A percentile compares a stretch with the other conserved stretches of the same genome.
Evolutionary conservation across 2,888 invertebrate species (phyloP).

Genomic region (Drosophila picticornis): DNA sequence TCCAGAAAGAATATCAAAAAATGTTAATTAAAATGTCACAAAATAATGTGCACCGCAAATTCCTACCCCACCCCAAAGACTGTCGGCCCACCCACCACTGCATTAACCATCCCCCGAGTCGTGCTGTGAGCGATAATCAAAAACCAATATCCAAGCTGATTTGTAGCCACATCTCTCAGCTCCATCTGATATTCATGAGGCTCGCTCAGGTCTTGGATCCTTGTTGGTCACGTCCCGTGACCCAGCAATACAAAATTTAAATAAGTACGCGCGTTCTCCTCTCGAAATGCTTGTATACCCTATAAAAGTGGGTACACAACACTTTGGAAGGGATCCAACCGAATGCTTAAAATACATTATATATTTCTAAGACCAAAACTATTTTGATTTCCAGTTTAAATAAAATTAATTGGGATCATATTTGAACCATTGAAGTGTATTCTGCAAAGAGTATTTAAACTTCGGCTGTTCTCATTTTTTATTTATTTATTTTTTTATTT

Average conservation of each 20-base stretch:
- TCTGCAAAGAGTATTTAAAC: not conserved
- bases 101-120: not conserved
- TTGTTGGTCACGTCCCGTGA: slow-evolving; percentile 64
- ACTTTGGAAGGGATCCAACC: not conserved
- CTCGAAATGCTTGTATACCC: not conserved
- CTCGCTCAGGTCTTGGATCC: slow-evolving; percentile 7
- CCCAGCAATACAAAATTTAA: slow-evolving; percentile 65
- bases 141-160: slow-evolving; percentile 71
- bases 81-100: not conserved
- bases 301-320: not conserved
- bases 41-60: slow-evolving; percentile 22
- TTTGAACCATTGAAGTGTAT: accelerated
- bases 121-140: slow-evolving; percentile 60
- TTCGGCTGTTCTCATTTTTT: slow-evolving; percentile 23
- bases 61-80: not conserved
- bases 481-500: slow-evolving; percentile 10
- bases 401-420: not conserved
- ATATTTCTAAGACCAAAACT: not conserved
- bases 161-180: slow-evolving; percentile 36
- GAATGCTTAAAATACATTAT: not conserved
- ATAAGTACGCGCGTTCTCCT: slow-evolving; percentile 62
- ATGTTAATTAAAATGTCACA: slow-evolving; percentile 73
- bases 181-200: slow-evolving; percentile 73
- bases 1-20: slow-evolving; percentile 20
- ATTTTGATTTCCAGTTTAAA: not conserved